These are phyloP conservation scores for Dipus sagitta DNA, from an alignment of 2,797 vertebrate species.

Conservation along the genomic window DNA sequence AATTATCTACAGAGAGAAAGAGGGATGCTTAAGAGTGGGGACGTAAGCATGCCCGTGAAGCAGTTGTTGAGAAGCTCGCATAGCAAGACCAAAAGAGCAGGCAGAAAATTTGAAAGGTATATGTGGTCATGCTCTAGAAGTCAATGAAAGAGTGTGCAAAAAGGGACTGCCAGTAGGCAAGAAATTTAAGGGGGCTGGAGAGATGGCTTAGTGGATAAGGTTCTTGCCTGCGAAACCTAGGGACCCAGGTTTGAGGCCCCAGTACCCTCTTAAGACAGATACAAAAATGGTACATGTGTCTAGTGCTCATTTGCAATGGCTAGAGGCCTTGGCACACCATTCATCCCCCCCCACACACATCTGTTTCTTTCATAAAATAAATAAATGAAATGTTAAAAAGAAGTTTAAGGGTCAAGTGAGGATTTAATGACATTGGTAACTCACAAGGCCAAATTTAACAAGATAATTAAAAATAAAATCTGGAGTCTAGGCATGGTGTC, in stretches of 20 bases:
- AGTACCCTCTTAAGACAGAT: no score
- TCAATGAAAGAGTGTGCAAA: neutral
- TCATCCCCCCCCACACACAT: no score
- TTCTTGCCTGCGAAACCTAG: no score
- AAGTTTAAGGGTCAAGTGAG: neutral
- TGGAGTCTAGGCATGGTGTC: neutral
- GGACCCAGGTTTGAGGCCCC: no score
- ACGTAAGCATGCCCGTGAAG: neutral
- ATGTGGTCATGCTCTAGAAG: neutral
- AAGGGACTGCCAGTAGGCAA: neutral
- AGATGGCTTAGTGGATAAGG: no score
- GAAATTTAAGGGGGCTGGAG: neutral
- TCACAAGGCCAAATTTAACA: neutral
- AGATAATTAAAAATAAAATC: neutral
- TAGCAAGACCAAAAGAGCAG: neutral
- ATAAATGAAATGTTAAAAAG: no score
- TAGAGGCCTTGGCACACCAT: no score
- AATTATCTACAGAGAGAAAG: neutral
- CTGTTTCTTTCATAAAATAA: no score
- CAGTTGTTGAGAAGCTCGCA: neutral
- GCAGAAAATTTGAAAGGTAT: conserved; percentile 28
- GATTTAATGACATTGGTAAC: neutral
- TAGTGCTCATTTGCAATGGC: no score
- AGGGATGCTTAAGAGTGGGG: neutral
- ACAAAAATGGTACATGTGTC: no score